Percentiles rank a stretch among this genome's conserved stretches.
Conservation (phyloP, 2,113 vertebrate species). For the Helogale parvula region DNA sequence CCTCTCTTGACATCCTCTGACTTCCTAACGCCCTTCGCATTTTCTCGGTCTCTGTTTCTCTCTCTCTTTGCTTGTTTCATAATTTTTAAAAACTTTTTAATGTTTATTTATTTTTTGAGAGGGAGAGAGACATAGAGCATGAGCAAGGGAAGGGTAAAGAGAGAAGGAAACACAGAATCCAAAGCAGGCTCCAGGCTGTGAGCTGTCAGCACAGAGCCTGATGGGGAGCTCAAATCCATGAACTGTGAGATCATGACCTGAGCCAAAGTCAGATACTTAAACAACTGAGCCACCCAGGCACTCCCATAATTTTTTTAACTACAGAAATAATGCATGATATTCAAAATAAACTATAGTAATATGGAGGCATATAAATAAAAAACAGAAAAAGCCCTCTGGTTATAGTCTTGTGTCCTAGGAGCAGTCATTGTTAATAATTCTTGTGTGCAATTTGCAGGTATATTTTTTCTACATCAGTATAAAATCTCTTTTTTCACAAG, state of each 20-base stretch:
- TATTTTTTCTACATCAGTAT: neutral
- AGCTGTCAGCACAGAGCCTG: too few relatives aligned
- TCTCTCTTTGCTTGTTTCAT: neutral
- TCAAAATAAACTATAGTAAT: slow-evolving; percentile 34
- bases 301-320: neutral
- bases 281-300: too few relatives aligned
- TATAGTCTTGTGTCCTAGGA: neutral
- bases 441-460: neutral
- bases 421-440: neutral
- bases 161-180: too few relatives aligned
- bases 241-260: too few relatives aligned
- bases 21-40: neutral
- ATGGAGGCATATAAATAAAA: neutral
- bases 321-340: neutral
- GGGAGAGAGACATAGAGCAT: too few relatives aligned
- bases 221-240: too few relatives aligned
- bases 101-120: too few relatives aligned
- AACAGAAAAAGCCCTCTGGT: neutral
- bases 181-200: too few relatives aligned
- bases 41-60: neutral
- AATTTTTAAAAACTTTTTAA: neutral
- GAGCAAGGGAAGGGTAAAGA: too few relatives aligned
- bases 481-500: neutral
- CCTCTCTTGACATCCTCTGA: neutral
- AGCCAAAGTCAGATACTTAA: too few relatives aligned